A percentile compares a stretch with the other conserved stretches of the same genome.
Conservation (phyloP, 2,888 invertebrate species). For the Kryphioiulus occultus region DNA sequence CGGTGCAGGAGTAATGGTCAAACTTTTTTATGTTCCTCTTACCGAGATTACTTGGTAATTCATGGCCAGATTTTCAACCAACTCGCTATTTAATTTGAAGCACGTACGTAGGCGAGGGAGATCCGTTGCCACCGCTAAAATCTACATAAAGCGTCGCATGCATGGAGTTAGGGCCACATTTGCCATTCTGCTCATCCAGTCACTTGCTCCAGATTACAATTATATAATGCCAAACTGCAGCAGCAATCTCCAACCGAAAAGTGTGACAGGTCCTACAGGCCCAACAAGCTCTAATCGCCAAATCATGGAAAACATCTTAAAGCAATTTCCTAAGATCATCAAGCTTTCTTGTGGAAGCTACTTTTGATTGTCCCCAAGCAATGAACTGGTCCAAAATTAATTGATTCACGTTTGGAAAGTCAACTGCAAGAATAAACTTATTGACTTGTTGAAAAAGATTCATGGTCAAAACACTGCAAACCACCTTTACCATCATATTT, state of each 20-base stretch:
- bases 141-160: not conserved
- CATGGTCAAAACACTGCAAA: no score
- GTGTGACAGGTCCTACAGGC: not conserved
- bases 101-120: not conserved
- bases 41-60: slow-evolving; percentile 37
- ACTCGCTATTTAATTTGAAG: slow-evolving; percentile 6
- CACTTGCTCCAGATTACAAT: not conserved
- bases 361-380: not conserved
- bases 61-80: slow-evolving; percentile 37
- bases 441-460: no score
- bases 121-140: not conserved
- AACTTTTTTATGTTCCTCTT: slow-evolving; percentile 42
- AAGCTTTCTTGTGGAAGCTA: no score
- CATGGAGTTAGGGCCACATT: not conserved
- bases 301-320: no score
- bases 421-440: no score
- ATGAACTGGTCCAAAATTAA: no score
- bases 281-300: no score
- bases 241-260: not conserved
- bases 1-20: slow-evolving; percentile 7
- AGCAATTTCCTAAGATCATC: no score
- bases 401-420: no score
- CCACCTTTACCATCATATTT: no score
- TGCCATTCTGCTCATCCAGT: not conserved
- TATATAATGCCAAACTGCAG: not conserved